These are phyloP conservation scores for Rhinatrema bivittatum DNA, from an alignment of 2,797 vertebrate species.

Conservation along the genomic window DNA sequence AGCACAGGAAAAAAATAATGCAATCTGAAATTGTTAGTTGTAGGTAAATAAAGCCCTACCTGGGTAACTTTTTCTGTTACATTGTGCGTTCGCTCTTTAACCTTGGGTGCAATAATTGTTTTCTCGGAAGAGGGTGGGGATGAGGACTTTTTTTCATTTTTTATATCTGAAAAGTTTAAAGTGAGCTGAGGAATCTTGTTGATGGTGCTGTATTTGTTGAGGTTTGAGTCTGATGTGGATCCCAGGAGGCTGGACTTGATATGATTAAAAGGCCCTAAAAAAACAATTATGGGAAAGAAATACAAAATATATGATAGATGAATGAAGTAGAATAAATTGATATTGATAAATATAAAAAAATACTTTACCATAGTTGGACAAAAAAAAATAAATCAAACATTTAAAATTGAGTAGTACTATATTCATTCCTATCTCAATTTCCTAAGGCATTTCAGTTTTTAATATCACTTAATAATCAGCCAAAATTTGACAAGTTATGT, in stretches of 20 bases:
- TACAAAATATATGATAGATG: conserved; percentile 21
- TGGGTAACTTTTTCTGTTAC: conserved; percentile 98
- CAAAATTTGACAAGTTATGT: too few species aligned
- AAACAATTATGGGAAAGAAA: conserved; percentile 22
- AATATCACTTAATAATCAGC: too few species aligned
- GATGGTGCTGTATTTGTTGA: conserved; percentile 98
- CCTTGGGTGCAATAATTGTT: conserved; percentile 94
- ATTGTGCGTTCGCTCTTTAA: conserved; percentile 97
- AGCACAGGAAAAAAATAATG: too few species aligned
- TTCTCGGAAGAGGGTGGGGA: conserved; percentile 91
- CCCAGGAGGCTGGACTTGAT: conserved; percentile 93
- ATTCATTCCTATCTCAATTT: too few species aligned
- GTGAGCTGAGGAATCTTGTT: conserved; percentile 96
- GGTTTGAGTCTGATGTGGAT: conserved; percentile 96
- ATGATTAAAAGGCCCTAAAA: conserved; percentile 89
- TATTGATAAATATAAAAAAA: conserved; percentile 28
- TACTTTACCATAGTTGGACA: too few species aligned
- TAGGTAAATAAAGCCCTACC: too few species aligned
- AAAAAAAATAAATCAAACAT: too few species aligned
- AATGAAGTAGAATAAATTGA: background rate
- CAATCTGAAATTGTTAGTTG: too few species aligned
- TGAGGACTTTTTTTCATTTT: conserved; percentile 86
- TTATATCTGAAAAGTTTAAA: conserved; percentile 88
- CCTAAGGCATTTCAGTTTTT: too few species aligned
- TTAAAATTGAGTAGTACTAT: too few species aligned